These are phyloP conservation scores for Drosophila helvetica DNA, from an alignment of 2,888 invertebrate species.

Conservation along the genomic window DNA sequence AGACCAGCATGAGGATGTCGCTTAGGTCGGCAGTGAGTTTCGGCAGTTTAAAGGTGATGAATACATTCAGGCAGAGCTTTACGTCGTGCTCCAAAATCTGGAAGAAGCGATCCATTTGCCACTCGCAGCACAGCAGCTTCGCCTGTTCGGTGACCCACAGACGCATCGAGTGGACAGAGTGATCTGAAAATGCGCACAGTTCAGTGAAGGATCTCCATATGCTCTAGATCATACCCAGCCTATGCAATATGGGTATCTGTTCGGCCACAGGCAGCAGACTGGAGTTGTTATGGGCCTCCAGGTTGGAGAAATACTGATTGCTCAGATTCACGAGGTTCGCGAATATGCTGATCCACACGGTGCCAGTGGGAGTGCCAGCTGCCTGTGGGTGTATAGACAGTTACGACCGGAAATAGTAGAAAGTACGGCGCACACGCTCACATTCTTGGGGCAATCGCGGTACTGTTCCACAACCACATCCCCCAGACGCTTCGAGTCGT, in stretches of 20 bases:
- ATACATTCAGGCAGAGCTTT: slow-evolving; percentile 86
- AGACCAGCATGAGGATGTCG: slow-evolving; percentile 91
- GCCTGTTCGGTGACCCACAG: slow-evolving; percentile 91
- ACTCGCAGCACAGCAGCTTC: slow-evolving; percentile 88
- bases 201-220: background rate
- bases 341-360: slow-evolving; percentile 85
- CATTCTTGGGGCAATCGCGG: slow-evolving; percentile 70
- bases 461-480: slow-evolving; percentile 68
- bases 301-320: slow-evolving; percentile 87
- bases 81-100: slow-evolving; percentile 88
- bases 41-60: slow-evolving; percentile 85
- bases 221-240: slow-evolving; percentile 72
- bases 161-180: slow-evolving; percentile 91
- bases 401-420: background rate
- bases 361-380: slow-evolving; percentile 80
- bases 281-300: slow-evolving; percentile 90
- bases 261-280: slow-evolving; percentile 91
- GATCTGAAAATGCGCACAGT: slow-evolving; percentile 85
- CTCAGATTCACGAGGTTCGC: slow-evolving; percentile 89
- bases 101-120: slow-evolving; percentile 91
- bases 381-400: slow-evolving; percentile 54
- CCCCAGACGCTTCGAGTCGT: slow-evolving; percentile 58
- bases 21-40: slow-evolving; percentile 85
- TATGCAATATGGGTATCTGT: slow-evolving; percentile 89
- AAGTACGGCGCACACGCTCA: slow-evolving; percentile 11